These are phyloP conservation scores for Hydrozoanthus tunicans DNA, from an alignment of 64 coral and sea anemone genomes.

Conservation along the genomic window DNA sequence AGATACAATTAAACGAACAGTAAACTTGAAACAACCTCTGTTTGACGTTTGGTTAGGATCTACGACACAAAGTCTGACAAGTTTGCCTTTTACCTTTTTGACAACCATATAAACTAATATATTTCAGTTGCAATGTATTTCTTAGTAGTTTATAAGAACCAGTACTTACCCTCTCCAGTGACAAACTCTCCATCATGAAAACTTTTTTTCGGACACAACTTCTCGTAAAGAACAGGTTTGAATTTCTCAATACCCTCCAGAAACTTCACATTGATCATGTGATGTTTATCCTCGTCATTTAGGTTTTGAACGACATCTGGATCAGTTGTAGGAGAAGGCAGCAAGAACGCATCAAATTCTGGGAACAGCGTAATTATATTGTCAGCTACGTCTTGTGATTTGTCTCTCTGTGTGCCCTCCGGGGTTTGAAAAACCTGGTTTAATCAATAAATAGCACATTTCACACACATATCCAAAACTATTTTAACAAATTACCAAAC, in stretches of 20 bases:
- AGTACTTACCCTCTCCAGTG: conserved; percentile 33
- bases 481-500: no score
- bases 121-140: neutral
- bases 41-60: no score
- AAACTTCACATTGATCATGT: conserved; percentile 2
- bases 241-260: conserved; percentile 27
- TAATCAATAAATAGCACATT: no score
- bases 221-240: conserved; percentile 1
- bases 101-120: neutral
- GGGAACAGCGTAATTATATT: conserved; percentile 53
- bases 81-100: neutral
- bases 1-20: no score
- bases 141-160: no score
- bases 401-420: neutral
- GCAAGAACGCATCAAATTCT: conserved; percentile 45
- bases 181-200: conserved; percentile 32
- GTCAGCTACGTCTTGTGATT: conserved; percentile 45
- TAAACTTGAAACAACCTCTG: no score
- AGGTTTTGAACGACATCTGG: conserved; percentile 30
- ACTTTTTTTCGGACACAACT: conserved; percentile 24
- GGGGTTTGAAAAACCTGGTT: no score
- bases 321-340: conserved; percentile 34
- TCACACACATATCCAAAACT: no score
- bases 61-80: no score
- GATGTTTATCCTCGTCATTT: conserved; percentile 12